Percentiles rank a stretch among this genome's conserved stretches.
Conservation (phyloP, 2,113 vertebrate genomes). For the Sitta europaea region DNA sequence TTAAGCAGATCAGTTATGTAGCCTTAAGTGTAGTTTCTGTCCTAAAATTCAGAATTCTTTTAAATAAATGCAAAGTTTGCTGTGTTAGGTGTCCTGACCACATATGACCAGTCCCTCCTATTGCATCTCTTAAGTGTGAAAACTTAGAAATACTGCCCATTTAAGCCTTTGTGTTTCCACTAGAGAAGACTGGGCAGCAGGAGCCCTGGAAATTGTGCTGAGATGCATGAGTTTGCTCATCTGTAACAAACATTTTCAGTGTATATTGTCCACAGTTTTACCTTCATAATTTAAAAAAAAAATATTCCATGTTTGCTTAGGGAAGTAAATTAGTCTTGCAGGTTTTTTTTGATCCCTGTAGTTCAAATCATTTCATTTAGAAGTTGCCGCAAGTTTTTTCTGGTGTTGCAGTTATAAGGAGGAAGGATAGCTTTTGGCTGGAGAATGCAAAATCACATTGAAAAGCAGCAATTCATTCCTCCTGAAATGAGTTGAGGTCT, state of each 20-base stretch:
- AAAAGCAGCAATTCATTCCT: not conserved
- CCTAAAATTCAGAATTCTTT: not conserved
- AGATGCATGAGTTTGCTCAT: not conserved
- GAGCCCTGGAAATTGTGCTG: not conserved
- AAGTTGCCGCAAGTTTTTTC: not conserved
- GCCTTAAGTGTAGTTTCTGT: not conserved
- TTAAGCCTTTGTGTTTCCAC: not conserved
- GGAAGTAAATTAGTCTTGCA: not conserved
- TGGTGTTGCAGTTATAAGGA: not conserved
- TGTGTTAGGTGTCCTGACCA: not conserved
- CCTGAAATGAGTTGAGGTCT: not conserved
- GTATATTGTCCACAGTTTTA: not conserved
- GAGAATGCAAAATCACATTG: not conserved
- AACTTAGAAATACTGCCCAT: not conserved
- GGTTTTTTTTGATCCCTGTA: not conserved
- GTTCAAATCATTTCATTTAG: not conserved
- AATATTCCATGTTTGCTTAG: not conserved
- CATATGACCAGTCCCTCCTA: not conserved
- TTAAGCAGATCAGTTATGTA: not conserved
- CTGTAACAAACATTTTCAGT: not conserved
- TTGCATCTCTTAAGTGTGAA: not conserved
- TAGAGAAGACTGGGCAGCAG: not conserved
- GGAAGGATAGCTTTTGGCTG: not conserved
- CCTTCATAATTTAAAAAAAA: not conserved
- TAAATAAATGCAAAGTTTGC: not conserved